Evolutionary conservation across 1,140 invertebrate species (phyloP).

Genomic region (Doryteuthis pealeii): DNA sequence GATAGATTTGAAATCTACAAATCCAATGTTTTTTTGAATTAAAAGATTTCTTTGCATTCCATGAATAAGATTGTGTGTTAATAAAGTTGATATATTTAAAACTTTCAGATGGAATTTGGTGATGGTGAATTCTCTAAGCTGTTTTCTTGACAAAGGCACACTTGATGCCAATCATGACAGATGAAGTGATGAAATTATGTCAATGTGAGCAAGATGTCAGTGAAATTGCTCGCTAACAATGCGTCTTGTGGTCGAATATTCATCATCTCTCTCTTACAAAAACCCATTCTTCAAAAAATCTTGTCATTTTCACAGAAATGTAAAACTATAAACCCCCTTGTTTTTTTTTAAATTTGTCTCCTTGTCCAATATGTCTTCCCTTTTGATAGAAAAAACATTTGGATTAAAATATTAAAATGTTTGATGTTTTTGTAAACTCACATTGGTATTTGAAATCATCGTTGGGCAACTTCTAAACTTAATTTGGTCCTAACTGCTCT

Average conservation of each 20-base stretch:
- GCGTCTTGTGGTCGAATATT: slow-evolving; percentile 75
- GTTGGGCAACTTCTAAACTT: too few species aligned
- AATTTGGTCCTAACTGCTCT: too few species aligned
- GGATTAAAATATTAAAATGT: too few species aligned
- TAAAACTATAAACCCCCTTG: slow-evolving; percentile 44
- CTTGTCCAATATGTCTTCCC: neutral
- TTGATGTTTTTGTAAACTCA: too few species aligned
- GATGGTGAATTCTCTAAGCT: slow-evolving; percentile 78
- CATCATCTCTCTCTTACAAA: slow-evolving; percentile 86
- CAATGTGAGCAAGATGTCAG: slow-evolving; percentile 73
- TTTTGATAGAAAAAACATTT: neutral
- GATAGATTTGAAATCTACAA: too few species aligned
- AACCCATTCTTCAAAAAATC: slow-evolving; percentile 78
- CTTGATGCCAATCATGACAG: slow-evolving; percentile 88
- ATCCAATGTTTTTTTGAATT: too few species aligned
- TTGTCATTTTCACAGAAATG: slow-evolving; percentile 71
- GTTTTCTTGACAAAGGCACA: slow-evolving; percentile 94
- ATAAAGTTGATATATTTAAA: neutral
- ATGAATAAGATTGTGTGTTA: too few species aligned
- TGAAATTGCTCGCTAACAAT: slow-evolving; percentile 67
- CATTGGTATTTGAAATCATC: too few species aligned
- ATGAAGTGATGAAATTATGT: slow-evolving; percentile 68
- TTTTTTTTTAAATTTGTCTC: neutral
- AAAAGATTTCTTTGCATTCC: too few species aligned
- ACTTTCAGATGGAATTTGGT: slow-evolving; percentile 71